Percentiles rank a stretch among this genome's conserved stretches.
phyloP scores from a whole-genome alignment of 2,888 invertebrate genomes.

The Epirrhoe tristata region DNA sequence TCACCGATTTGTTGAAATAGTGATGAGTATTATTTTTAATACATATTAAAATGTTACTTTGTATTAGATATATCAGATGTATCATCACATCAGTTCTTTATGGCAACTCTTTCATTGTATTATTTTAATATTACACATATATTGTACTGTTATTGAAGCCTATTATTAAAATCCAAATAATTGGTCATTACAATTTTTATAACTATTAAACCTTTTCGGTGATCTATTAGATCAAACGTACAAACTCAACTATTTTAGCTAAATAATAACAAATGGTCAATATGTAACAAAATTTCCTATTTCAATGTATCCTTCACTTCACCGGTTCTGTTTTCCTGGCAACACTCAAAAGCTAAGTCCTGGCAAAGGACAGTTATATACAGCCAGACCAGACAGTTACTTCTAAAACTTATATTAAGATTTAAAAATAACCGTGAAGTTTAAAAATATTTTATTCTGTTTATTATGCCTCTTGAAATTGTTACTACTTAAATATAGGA shows the following conservation, averaged over 20 bases:
- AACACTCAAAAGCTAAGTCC: conserved; percentile 46
- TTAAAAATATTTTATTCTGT: conserved; percentile 41
- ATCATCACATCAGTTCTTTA: conserved; percentile 30
- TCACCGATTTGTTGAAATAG: background rate
- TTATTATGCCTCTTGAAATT: conserved; percentile 71
- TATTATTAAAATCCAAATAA: conserved; percentile 35
- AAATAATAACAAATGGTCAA: conserved; percentile 43
- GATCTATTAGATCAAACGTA: conserved; percentile 47
- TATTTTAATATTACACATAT: conserved; percentile 22
- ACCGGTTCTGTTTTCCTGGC: conserved; percentile 45
- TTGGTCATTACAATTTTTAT: conserved; percentile 38
- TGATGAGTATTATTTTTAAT: background rate
- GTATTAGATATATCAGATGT: background rate
- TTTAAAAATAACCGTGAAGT: conserved; percentile 25
- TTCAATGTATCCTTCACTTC: conserved; percentile 21
- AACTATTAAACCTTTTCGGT: conserved; percentile 42
- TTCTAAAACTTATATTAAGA: conserved; percentile 26
- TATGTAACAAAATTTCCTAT: conserved; percentile 39
- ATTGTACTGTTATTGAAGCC: conserved; percentile 30
- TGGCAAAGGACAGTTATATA: conserved; percentile 28
- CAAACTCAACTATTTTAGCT: conserved; percentile 37
- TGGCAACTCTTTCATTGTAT: conserved; percentile 47
- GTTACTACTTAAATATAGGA: conserved; percentile 65
- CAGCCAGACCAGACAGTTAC: conserved; percentile 29
- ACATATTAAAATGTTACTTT: conserved; percentile 26